phyloP scores from a whole-genome alignment of 2,113 vertebrate species.

The Hyla sarda region DNA sequence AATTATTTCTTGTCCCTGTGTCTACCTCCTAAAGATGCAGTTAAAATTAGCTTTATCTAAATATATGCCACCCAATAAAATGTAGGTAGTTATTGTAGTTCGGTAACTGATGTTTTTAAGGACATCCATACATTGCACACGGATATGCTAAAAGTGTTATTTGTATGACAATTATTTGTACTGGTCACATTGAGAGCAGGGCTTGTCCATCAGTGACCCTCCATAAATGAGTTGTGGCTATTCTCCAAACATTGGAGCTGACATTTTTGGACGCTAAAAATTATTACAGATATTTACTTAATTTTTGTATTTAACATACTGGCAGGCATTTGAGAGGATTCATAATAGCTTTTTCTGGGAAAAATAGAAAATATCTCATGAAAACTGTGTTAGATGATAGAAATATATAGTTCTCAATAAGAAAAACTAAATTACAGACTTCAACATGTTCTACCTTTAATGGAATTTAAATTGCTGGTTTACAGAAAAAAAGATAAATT shows the following conservation, averaged over 20 bases:
- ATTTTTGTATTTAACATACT: background rate
- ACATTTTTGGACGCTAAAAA: background rate
- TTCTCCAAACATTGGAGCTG: background rate
- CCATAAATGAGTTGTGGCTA: background rate
- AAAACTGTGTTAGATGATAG: background rate
- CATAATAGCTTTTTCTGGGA: background rate
- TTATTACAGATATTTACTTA: background rate
- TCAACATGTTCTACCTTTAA: background rate
- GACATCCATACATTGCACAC: no score
- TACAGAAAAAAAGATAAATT: background rate
- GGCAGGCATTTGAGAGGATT: background rate
- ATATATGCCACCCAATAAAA: no score
- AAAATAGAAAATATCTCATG: background rate
- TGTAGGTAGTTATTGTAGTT: no score
- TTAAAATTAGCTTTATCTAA: no score
- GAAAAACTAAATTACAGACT: background rate
- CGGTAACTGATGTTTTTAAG: no score
- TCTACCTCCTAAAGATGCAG: no score
- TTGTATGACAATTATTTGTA: no score
- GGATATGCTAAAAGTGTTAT: no score
- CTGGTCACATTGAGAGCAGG: background rate
- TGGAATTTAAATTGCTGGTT: constrained; percentile 20
- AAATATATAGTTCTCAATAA: background rate
- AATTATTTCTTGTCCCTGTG: no score
- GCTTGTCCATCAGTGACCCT: background rate